A percentile compares a stretch with the other conserved stretches of the same genome.
phyloP scores from a whole-genome alignment of 2,113 vertebrate species.

The Bambusicola thoracicus region DNA sequence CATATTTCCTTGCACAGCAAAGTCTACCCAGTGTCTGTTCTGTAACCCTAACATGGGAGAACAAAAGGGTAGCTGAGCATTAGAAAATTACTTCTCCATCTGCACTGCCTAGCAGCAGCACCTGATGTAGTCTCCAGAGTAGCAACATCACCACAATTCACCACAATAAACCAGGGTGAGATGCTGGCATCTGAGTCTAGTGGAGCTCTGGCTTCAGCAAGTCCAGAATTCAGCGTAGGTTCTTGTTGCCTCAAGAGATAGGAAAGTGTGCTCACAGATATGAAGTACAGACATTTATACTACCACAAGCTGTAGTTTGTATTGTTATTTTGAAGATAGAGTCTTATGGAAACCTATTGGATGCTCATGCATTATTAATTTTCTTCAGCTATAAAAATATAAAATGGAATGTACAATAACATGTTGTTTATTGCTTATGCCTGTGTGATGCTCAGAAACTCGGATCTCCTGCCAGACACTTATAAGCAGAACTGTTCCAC shows the following conservation, averaged over 20 bases:
- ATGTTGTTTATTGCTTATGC: constrained; percentile 73
- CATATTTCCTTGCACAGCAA: not conserved
- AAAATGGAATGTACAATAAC: constrained; percentile 73
- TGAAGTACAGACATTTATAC: constrained; percentile 37
- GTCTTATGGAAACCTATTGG: constrained; percentile 65
- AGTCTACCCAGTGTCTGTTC: not conserved
- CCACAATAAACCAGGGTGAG: constrained; percentile 14
- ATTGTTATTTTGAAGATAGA: constrained; percentile 60
- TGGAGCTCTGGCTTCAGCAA: constrained; percentile 23
- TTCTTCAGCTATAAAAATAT: constrained; percentile 67
- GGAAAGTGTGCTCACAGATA: constrained; percentile 19
- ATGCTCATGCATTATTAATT: constrained; percentile 77
- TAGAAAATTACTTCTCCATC: constrained; percentile 25
- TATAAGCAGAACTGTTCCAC: constrained; percentile 71
- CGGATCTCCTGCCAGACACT: constrained; percentile 68
- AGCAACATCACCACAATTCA: constrained; percentile 38
- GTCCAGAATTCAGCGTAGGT: constrained; percentile 33
- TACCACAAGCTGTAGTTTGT: constrained; percentile 36
- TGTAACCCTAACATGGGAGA: not conserved
- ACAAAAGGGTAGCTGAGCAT: constrained; percentile 17
- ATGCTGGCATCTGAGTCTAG: constrained; percentile 6
- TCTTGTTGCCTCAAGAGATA: constrained; percentile 1
- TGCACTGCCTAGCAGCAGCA: constrained; percentile 59
- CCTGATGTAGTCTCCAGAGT: constrained; percentile 50
- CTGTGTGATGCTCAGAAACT: constrained; percentile 63